These are phyloP conservation scores for Tuberolachnus salignus DNA, from an alignment of 2,888 invertebrate genomes.

Conservation along the genomic window DNA sequence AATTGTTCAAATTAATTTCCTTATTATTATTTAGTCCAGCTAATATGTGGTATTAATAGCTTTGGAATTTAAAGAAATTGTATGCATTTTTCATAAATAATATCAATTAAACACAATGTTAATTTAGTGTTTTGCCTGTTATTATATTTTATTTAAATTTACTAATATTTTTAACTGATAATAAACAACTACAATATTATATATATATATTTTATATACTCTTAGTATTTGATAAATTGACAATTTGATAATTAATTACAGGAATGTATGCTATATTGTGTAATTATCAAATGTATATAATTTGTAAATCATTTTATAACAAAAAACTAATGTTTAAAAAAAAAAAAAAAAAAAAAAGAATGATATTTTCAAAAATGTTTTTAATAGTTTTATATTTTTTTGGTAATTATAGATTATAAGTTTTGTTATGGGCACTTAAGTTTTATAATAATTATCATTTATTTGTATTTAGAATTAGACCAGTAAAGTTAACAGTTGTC, in stretches of 20 bases:
- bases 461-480: conserved; percentile 4
- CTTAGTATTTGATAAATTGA: not conserved
- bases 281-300: not conserved
- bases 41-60: not conserved
- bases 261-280: not conserved
- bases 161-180: not conserved
- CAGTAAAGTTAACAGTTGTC: too few species aligned
- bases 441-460: conserved; percentile 1
- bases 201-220: not conserved
- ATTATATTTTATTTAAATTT: not conserved
- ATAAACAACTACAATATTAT: not conserved
- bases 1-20: conserved; percentile 10
- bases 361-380: too few species aligned
- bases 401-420: not conserved
- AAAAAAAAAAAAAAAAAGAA: not conserved
- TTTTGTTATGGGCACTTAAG: conserved; percentile 3
- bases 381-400: not conserved
- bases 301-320: not conserved
- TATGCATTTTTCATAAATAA: not conserved
- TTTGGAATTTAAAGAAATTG: not conserved
- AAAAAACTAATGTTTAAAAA: not conserved
- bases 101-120: not conserved
- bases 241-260: not conserved
- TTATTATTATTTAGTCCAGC: not conserved
- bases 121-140: not conserved